Conservation (phyloP, 2,113 vertebrate genomes). For the Formicarius rufipectus region DNA sequence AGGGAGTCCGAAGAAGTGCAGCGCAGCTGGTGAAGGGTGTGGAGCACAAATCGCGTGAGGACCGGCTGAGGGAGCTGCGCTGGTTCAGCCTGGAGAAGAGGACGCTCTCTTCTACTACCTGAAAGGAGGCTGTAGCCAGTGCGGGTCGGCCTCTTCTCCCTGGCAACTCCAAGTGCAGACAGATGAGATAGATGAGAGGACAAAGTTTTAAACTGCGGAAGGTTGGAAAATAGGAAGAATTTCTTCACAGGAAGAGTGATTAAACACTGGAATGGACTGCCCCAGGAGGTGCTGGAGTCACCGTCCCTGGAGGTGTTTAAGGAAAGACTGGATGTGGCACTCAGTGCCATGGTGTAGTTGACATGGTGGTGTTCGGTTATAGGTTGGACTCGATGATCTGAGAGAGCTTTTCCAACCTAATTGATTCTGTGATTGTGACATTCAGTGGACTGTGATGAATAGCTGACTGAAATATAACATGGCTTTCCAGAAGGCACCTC, state of each 20-base stretch:
- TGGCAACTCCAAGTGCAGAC: too few relatives aligned
- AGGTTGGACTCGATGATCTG: not conserved
- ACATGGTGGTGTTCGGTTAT: not conserved
- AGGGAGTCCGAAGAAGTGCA: not conserved
- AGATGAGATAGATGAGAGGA: not conserved
- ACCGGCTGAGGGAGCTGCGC: not conserved
- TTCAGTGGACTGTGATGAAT: not conserved
- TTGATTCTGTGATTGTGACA: not conserved
- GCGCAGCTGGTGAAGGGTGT: not conserved
- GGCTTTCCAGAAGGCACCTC: not conserved
- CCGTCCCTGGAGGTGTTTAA: not conserved
- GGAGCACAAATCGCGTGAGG: not conserved
- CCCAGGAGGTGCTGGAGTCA: not conserved
- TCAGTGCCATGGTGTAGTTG: not conserved
- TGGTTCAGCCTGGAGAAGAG: not conserved
- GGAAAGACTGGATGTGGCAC: not conserved
- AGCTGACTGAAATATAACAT: not conserved
- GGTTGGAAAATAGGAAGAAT: not conserved
- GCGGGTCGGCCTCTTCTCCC: not conserved
- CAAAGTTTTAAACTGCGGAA: not conserved
- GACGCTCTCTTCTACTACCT: not conserved
- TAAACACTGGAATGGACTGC: not conserved
- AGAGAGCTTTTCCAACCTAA: not conserved
- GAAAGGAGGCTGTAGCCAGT: not conserved
- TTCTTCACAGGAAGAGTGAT: not conserved